A percentile compares a stretch with the other conserved stretches of the same genome.
Evolutionary conservation across 2,797 vertebrate genomes (phyloP).

Genomic region (Phoxinus dragarum): DNA sequence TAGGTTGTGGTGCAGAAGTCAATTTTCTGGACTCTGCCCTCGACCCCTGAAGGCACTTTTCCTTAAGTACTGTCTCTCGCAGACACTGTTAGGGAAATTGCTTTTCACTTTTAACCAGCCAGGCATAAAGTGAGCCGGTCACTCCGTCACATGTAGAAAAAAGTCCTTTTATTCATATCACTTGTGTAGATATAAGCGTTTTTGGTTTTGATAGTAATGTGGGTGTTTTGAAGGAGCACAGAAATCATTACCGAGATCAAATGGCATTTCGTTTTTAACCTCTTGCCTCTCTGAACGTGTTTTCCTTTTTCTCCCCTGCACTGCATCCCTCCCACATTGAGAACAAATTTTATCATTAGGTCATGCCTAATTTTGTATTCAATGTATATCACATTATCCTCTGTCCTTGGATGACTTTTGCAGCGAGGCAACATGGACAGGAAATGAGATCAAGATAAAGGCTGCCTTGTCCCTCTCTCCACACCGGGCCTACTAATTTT

Average conservation of each 20-base stretch:
- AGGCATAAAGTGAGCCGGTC: conserved; percentile 4
- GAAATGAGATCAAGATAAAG: conserved; percentile 79
- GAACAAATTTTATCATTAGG: conserved; percentile 52
- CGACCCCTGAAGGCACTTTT: conserved; percentile 35
- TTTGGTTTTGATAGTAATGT: conserved; percentile 17
- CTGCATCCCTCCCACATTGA: conserved; percentile 14
- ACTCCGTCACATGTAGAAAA: background rate
- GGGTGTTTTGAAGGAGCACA: background rate
- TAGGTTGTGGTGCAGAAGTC: conserved; percentile 50
- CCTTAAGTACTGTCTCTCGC: conserved; percentile 34
- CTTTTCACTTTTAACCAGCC: conserved; percentile 43
- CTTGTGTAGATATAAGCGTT: background rate
- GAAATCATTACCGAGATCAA: background rate
- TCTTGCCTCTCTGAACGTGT: background rate
- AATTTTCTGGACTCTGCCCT: conserved; percentile 59
- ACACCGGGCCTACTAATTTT: conserved; percentile 75
- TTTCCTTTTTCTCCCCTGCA: conserved; percentile 4
- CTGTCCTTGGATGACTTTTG: conserved; percentile 71
- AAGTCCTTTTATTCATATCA: conserved; percentile 8
- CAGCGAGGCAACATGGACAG: conserved; percentile 56
- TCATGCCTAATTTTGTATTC: conserved; percentile 71
- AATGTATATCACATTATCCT: conserved; percentile 73
- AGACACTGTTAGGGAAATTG: conserved; percentile 68
- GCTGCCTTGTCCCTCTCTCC: conserved; percentile 72
- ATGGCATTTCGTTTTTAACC: background rate